A percentile compares a stretch with the other conserved stretches of the same genome.
Evolutionary conservation across 2,113 vertebrate species (phyloP).

Genomic region (Oenanthe oenanthe): DNA sequence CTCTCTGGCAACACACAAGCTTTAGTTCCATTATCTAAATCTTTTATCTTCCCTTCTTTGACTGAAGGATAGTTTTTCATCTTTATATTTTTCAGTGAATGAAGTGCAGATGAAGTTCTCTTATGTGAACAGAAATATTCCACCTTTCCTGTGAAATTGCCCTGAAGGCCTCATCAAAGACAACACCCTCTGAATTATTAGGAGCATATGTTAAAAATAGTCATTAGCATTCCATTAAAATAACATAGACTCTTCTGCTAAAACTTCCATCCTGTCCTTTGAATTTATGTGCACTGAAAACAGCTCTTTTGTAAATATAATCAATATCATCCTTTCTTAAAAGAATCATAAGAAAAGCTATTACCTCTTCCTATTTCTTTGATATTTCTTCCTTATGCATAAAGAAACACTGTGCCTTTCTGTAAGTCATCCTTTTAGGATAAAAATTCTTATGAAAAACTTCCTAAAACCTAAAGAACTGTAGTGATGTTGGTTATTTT

Average conservation of each 20-base stretch:
- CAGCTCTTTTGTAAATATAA: constrained; percentile 18
- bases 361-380: not conserved
- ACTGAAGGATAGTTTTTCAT: constrained; percentile 38
- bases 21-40: constrained; percentile 47
- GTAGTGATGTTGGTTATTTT: not conserved
- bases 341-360: not conserved
- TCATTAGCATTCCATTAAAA: constrained; percentile 29
- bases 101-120: constrained; percentile 31
- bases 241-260: not conserved
- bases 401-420: not conserved
- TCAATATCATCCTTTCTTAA: not conserved
- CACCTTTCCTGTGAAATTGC: constrained; percentile 17
- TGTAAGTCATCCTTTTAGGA: not conserved
- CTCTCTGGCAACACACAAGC: constrained; percentile 18
- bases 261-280: not conserved
- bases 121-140: constrained; percentile 12
- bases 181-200: constrained; percentile 33
- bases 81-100: constrained; percentile 24
- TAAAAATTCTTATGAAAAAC: not conserved
- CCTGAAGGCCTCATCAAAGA: constrained; percentile 37
- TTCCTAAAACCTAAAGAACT: not conserved
- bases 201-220: constrained; percentile 25
- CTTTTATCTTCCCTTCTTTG: constrained; percentile 57
- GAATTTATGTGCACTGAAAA: constrained; percentile 4
- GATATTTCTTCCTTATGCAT: not conserved